Base-by-base conservation (phyloP, 2,888 invertebrate species). In the Sphaerophoria taeniata region DNA sequence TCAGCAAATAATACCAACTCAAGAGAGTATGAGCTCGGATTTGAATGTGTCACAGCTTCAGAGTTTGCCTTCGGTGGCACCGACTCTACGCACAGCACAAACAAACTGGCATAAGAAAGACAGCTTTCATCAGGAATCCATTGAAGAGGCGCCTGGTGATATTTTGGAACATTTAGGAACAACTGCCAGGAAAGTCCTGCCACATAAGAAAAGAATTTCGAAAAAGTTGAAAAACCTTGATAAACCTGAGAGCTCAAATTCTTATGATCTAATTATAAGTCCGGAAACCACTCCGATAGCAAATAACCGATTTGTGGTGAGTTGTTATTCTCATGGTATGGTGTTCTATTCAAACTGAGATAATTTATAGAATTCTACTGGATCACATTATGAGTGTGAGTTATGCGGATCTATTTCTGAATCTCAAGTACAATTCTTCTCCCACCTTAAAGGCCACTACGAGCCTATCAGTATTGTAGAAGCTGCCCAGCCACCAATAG, bases 131-230 rank as follows among this genome's bases (percentile, higher is more conserved):
- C 45, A 76, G 24, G 73, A 79, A 39, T 36, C 72, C 0, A 6
- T 80, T 0, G 63, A 73, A 12, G 45, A 81, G 24, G 53, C 81
- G 14, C 9, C 39, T 6, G n/a, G 73, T 14, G 85, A 85, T 5
- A 9, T 85, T n/a, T 11, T 81, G 6, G 82, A 49, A 24, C 63
- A 45, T 1, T 56, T 80, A 9, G 78, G 84, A 3, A 76, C 81
- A 6, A 67, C 87, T 56, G 89, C 91, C 73, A 95, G 95, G 87
- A 95, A 96, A 90, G 95, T 95, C 87, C 92, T 97, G 76, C 97
- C 97, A 0, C 97, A 97, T 90, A 97, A 97, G 91, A 97, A 97
- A 90, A 93, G 97, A 76, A 97, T 97, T 87, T 95, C 97, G 0
- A 93, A 95, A 75, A 97, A 96, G 89, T 92, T 97, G 24, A 95